These are phyloP conservation scores for Ailuropoda melanoleuca DNA, from an alignment of 2,113 vertebrate genomes.

Conservation along the genomic window DNA sequence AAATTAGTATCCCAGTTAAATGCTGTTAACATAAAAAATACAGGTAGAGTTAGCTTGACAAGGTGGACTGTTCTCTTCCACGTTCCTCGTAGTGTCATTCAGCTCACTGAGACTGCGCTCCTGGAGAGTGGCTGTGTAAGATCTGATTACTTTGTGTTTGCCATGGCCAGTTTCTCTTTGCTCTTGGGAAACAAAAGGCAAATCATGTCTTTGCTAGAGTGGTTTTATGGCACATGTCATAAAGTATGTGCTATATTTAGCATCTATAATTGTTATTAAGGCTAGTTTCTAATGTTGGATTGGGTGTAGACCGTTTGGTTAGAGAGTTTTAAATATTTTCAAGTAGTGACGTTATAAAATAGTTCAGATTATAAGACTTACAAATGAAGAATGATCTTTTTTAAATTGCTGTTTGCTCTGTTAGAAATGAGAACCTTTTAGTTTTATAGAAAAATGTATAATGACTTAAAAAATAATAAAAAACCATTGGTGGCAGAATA, in stretches of 20 bases:
- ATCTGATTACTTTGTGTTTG: neutral
- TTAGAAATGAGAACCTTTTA: conserved; percentile 17
- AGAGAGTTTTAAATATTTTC: conserved; percentile 36
- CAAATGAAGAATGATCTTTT: neutral
- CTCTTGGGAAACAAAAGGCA: neutral
- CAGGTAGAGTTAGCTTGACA: neutral
- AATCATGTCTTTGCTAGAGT: conserved; percentile 13
- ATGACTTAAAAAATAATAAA: neutral
- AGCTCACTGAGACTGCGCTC: neutral
- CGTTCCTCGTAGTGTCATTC: neutral
- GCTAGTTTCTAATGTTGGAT: conserved; percentile 26
- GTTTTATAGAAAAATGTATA: conserved; percentile 12
- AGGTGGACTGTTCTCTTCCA: neutral
- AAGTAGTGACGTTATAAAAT: neutral
- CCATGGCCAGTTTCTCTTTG: neutral
- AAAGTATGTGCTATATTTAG: neutral
- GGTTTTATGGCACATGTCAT: conserved; percentile 6
- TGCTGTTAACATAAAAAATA: neutral
- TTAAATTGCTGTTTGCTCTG: neutral
- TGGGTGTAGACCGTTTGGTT: neutral
- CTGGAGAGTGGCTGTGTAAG: neutral
- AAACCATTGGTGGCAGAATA: neutral
- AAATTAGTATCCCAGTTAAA: neutral
- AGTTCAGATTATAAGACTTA: neutral
- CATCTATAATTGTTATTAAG: conserved; percentile 24